A percentile compares a stretch with the other conserved stretches of the same genome.
phyloP scores from a whole-genome alignment of 2,113 vertebrate genomes.

The Ciconia boyciana region DNA sequence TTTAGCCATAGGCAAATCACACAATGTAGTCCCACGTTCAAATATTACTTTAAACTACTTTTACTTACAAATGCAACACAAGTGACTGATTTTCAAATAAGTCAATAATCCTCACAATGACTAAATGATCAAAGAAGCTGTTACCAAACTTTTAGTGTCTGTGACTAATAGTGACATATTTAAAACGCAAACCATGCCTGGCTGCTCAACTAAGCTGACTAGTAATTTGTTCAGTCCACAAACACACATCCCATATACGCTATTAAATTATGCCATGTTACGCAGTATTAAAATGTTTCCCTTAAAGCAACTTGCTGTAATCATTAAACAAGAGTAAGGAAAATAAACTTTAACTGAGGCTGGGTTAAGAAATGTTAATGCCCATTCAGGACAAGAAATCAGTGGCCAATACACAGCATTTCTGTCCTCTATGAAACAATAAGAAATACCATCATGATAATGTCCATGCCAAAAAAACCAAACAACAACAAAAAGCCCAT shows the following conservation, averaged over 20 bases:
- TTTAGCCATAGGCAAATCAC: not conserved
- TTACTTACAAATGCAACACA: not conserved
- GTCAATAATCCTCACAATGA: constrained; percentile 16
- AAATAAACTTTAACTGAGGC: constrained; percentile 21
- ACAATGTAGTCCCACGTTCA: not conserved
- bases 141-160: constrained; percentile 13
- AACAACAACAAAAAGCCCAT: no score
- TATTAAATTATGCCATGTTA: constrained; percentile 24
- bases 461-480: not conserved
- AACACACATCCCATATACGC: not conserved
- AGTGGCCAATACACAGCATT: not conserved
- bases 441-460: not conserved
- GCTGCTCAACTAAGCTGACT: not conserved
- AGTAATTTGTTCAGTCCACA: constrained; percentile 27
- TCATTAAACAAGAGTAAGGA: constrained; percentile 1
- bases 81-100: not conserved
- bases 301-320: constrained; percentile 30
- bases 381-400: not conserved
- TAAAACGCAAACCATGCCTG: constrained; percentile 19
- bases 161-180: not conserved
- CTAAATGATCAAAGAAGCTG: constrained; percentile 16
- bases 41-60: not conserved
- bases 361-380: constrained; percentile 19
- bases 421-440: not conserved
- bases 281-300: constrained; percentile 22